phyloP scores from a whole-genome alignment of 2,113 vertebrate species.

The Menidia beryllina region DNA sequence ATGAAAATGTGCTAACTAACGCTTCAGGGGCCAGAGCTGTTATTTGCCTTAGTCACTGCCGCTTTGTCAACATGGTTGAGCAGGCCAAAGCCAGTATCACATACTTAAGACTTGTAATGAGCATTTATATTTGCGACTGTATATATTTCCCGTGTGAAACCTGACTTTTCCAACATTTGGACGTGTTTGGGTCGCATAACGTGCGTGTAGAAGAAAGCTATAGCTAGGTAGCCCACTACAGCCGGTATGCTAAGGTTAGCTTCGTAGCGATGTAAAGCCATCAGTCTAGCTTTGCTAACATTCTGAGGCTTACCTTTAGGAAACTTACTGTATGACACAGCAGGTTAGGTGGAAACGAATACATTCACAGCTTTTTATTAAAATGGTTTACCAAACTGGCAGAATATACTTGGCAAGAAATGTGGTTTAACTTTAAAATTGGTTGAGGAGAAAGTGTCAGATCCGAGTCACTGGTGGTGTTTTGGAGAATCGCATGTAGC shows the following conservation, averaged over 20 bases:
- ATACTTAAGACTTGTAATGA: not conserved
- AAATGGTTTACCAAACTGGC: too few relatives aligned
- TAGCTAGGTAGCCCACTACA: slow-evolving; percentile 14
- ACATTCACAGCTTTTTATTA: not conserved
- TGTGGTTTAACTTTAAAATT: not conserved
- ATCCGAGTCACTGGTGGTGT: not conserved
- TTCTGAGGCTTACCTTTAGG: not conserved
- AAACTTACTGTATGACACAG: slow-evolving; percentile 28
- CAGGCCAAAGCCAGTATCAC: slow-evolving; percentile 43
- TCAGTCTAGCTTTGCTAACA: slow-evolving; percentile 17
- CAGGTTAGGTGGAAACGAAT: slow-evolving; percentile 1
- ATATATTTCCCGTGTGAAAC: too few relatives aligned
- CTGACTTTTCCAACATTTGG: accelerated
- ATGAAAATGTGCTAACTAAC: slow-evolving; percentile 10
- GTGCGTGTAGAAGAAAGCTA: not conserved
- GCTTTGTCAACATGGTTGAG: slow-evolving; percentile 61
- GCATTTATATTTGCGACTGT: not conserved
- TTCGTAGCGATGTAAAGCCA: slow-evolving; percentile 12
- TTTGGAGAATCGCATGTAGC: not conserved
- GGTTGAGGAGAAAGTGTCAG: not conserved
- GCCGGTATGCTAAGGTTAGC: slow-evolving; percentile 56
- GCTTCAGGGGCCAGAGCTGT: slow-evolving; percentile 9
- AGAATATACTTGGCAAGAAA: too few relatives aligned
- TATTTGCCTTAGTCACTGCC: slow-evolving; percentile 85
- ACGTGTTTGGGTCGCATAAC: not conserved